Evolutionary conservation across 1,140 invertebrate genomes (phyloP).

Genomic region (Heliconius congener): DNA sequence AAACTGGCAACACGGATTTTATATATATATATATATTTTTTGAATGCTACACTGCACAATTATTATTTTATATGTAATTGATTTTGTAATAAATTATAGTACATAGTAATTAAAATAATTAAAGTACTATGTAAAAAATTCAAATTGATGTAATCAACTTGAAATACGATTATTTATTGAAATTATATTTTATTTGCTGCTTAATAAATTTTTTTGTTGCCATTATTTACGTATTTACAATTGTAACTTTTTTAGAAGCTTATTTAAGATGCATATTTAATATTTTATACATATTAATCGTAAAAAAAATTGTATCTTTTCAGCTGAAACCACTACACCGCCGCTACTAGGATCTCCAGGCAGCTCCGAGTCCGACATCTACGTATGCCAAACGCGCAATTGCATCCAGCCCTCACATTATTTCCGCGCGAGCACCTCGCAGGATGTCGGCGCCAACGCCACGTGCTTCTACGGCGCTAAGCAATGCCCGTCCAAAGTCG

Average conservation of each 20-base stretch:
- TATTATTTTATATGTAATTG: too few relatives aligned
- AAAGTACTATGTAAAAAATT: too few relatives aligned
- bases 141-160: too few relatives aligned
- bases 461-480: conserved; percentile 67
- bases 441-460: conserved; percentile 46
- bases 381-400: conserved; percentile 66
- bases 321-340: conserved; percentile 68
- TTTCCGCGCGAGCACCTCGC: conserved; percentile 52
- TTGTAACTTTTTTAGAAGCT: too few relatives aligned
- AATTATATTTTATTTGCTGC: too few relatives aligned
- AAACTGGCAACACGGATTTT: not conserved
- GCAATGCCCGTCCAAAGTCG: conserved; percentile 65
- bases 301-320: conserved; percentile 22
- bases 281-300: not conserved
- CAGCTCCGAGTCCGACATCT: conserved; percentile 63
- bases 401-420: conserved; percentile 74
- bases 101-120: too few relatives aligned
- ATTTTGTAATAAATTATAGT: too few relatives aligned
- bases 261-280: too few relatives aligned
- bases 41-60: too few relatives aligned
- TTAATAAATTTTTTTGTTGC: too few relatives aligned
- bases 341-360: conserved; percentile 57
- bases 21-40: not conserved
- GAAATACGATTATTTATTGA: too few relatives aligned
- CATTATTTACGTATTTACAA: too few relatives aligned